A percentile compares a stretch with the other conserved stretches of the same genome.
Evolutionary conservation across 2,113 vertebrate species (phyloP).

Genomic region (Anser brachyrhynchus): DNA sequence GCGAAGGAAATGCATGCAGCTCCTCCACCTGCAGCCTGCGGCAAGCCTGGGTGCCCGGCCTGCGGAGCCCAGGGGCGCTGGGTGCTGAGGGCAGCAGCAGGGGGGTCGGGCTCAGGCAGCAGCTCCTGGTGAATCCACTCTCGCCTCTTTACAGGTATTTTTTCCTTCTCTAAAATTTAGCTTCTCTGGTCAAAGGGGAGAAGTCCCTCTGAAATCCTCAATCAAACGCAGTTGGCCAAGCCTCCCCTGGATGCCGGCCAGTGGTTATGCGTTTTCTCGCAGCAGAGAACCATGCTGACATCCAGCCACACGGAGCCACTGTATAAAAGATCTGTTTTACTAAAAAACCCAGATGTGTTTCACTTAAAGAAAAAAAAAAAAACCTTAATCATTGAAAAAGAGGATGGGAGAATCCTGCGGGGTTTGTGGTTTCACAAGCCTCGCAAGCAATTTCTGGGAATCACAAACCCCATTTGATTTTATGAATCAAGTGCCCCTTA

Average conservation of each 20-base stretch:
- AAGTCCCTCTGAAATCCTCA: neutral
- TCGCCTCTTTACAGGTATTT: neutral
- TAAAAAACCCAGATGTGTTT: slow-evolving; percentile 30
- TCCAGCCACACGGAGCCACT: slow-evolving; percentile 16
- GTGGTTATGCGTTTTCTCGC: neutral
- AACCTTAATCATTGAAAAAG: neutral
- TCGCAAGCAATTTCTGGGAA: slow-evolving; percentile 32
- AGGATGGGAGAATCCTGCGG: slow-evolving; percentile 5
- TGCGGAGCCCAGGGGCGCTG: neutral
- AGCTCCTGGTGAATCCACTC: neutral
- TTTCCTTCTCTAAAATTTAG: neutral
- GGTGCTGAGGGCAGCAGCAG: neutral
- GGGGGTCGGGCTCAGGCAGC: neutral
- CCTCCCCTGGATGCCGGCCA: slow-evolving; percentile 50
- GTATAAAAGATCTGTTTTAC: neutral
- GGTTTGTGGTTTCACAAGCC: slow-evolving; percentile 24
- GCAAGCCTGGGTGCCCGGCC: neutral
- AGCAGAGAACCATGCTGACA: slow-evolving; percentile 2
- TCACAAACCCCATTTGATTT: slow-evolving; percentile 26
- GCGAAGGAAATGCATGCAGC: neutral
- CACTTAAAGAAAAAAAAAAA: neutral
- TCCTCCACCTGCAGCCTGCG: neutral
- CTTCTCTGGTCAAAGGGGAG: neutral
- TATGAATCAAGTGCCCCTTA: slow-evolving; percentile 32
- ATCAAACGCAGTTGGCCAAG: neutral